Conservation (phyloP, 2,113 vertebrate species). For the Balaenoptera acutorostrata region DNA sequence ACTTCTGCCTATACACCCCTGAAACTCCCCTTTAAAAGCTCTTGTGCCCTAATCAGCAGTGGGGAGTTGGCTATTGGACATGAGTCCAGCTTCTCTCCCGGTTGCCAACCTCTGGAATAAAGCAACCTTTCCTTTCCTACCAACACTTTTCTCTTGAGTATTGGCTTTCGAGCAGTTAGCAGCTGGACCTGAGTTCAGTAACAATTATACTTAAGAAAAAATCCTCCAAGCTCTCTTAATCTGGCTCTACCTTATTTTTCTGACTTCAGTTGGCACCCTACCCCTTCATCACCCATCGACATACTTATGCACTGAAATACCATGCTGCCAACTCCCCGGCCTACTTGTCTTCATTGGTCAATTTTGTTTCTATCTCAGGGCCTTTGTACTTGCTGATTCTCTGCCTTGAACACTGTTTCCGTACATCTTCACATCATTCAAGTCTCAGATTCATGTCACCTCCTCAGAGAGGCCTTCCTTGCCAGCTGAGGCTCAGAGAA, state of each 20-base stretch:
- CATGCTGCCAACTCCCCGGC: neutral
- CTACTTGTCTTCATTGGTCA: neutral
- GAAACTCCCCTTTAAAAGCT: no score
- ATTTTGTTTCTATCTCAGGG: neutral
- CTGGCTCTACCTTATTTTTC: neutral
- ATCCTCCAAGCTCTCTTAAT: neutral
- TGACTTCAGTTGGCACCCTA: neutral
- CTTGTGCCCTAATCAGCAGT: no score
- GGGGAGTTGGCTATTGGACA: no score
- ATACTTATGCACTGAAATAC: rapidly evolving
- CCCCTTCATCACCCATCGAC: rapidly evolving
- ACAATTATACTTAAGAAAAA: neutral
- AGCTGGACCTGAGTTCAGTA: no score
- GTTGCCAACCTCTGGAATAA: no score
- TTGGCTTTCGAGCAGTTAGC: no score
- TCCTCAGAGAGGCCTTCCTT: neutral
- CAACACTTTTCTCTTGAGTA: no score
- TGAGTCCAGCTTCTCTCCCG: no score
- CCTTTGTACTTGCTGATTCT: neutral
- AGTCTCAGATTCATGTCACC: neutral
- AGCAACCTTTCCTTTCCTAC: no score
- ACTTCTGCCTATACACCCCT: no score
- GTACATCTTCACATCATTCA: neutral
- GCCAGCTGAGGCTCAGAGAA: neutral
- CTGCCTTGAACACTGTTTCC: neutral